These are phyloP conservation scores for Globodera rostochiensis DNA, from an alignment of 1,140 invertebrate species.

Conservation along the genomic window DNA sequence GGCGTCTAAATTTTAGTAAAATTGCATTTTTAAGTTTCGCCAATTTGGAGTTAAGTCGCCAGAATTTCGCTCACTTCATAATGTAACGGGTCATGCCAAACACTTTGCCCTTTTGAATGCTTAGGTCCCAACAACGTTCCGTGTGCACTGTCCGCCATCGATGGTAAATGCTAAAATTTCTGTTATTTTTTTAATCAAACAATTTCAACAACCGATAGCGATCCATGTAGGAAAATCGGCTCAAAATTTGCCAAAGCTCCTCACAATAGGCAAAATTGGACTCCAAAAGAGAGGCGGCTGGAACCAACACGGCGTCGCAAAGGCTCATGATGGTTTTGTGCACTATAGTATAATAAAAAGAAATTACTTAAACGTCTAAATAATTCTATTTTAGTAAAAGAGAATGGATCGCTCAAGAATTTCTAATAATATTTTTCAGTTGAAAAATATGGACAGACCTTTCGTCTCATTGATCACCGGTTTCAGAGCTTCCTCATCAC, in stretches of 20 bases:
- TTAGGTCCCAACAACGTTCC: constrained; percentile 77
- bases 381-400: neutral
- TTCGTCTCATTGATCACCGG: neutral
- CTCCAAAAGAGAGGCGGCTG: constrained; percentile 85
- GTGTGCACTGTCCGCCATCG: constrained; percentile 91
- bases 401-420: neutral
- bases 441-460: neutral
- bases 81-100: constrained; percentile 90
- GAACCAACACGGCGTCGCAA: constrained; percentile 83
- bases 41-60: neutral
- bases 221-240: constrained; percentile 86
- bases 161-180: constrained; percentile 74
- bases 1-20: constrained; percentile 69
- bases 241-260: constrained; percentile 89
- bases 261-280: constrained; percentile 92
- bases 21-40: neutral
- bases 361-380: neutral
- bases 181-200: constrained; percentile 1
- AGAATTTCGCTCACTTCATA: constrained; percentile 77
- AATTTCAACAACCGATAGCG: constrained; percentile 73
- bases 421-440: neutral
- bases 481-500: constrained; percentile 68
- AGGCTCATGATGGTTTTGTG: constrained; percentile 75
- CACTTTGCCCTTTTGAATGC: constrained; percentile 80
- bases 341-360: neutral